Evolutionary conservation across 2,888 invertebrate genomes (phyloP).

Genomic region (Galeruca laticollis): DNA sequence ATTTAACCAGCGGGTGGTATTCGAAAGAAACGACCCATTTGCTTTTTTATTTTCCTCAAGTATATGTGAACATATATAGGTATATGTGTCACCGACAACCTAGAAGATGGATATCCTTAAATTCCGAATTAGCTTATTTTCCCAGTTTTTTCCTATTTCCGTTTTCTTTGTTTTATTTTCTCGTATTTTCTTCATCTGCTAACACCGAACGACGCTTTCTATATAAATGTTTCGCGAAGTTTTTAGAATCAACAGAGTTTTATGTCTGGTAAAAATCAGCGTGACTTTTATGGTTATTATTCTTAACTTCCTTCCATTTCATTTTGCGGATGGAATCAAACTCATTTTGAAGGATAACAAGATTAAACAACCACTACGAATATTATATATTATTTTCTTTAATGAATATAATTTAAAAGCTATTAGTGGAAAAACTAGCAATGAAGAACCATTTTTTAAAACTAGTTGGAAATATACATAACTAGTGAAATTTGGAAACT

Average conservation of each 20-base stretch:
- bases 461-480: too few species aligned
- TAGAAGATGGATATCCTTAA: slow-evolving; percentile 4
- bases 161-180: background rate
- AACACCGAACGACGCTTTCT: background rate
- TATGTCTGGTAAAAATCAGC: background rate
- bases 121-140: slow-evolving; percentile 7
- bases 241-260: slow-evolving; percentile 2
- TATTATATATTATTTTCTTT: too few species aligned
- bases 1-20: slow-evolving; percentile 15
- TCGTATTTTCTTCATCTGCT: background rate
- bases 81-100: slow-evolving; percentile 23
- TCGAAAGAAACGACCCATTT: slow-evolving; percentile 15
- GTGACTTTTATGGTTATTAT: background rate
- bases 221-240: slow-evolving; percentile 2
- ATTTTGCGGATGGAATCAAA: too few species aligned
- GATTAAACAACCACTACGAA: too few species aligned
- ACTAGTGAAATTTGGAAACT: too few species aligned
- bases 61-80: slow-evolving; percentile 23
- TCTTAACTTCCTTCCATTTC: background rate
- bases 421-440: too few species aligned
- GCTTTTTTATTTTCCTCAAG: slow-evolving; percentile 7
- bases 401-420: too few species aligned
- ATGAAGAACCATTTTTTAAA: too few species aligned
- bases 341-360: too few species aligned
- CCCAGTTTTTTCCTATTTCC: slow-evolving; percentile 1